Base-by-base conservation (phyloP, 2,113 vertebrate genomes). In the Tragelaphus imberbis region DNA sequence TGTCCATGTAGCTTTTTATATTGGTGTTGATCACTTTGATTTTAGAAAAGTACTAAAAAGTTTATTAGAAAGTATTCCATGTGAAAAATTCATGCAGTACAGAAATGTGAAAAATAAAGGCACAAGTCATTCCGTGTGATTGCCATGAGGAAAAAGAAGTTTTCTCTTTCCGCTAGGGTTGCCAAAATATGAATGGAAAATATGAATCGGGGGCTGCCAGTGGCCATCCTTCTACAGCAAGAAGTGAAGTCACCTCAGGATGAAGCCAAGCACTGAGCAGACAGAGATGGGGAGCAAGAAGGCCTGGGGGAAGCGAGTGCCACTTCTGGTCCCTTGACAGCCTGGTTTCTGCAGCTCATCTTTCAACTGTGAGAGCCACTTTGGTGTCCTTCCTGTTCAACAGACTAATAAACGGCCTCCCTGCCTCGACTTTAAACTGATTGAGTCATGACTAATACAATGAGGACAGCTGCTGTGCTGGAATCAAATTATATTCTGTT, bases 401-500 rank as follows among this genome's bases (percentile, higher is more conserved):
- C 0, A 13, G 77, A 28, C 33, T 86, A 61, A 56, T 91, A 88
- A 84, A 68, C 27, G 63, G 58, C 55, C 92, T 92, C 63, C 90
- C 89, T 94, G 92, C 49, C 84, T 88, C 80, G 86, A 55, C 90
- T 96, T 90, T 47, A 71, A 90, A 87, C 28, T 61, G 51, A 53
- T 30, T 2, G 7, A 58, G 58, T 51, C 65, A 61, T 53, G 92
- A 84, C 40, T 47, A 90, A 87, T 82, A 65, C 9, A 84, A 49
- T n/a, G 4, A 15, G 68, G 81, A 77, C 93, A 61, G 81, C 63
- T 96, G 84, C 53, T 95, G 93, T 75, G 77, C 30, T 80, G 14
- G 84, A 97, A 88, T 88, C 75, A 94, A 87, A 86, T 84, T 79
- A 40, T 55, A 61, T 28, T 77, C 84, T 79, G 88, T 71, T 82